Base-by-base conservation (phyloP, 1,140 invertebrate species). In the Nautilus pompilius region DNA sequence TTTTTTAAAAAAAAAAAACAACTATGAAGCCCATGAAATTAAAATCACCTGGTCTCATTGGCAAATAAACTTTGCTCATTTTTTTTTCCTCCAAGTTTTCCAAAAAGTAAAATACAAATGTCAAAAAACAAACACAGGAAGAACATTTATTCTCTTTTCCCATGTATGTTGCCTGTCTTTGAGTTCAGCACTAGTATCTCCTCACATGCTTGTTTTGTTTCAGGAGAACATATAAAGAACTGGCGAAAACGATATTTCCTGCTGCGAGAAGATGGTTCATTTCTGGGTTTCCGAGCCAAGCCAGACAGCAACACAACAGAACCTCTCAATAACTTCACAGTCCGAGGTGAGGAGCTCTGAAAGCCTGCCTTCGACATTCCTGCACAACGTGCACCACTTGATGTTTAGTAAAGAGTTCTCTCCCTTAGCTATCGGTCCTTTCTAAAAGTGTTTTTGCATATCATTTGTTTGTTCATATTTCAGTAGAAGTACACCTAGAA, bases 291-390 rank as follows among this genome's bases (percentile, higher is more conserved):
- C 83, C 96, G 96, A 84, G 88, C 87, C 28, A 91, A 92, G 79
- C 95, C 95, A 6, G 92, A 93, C 72, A 86, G 88, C 10, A 61
- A 66, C 69, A 86, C 88, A 33, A 70, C 64, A 24, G 93, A 98
- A 74, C 95, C 95, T 3, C 85, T 97, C 45, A 99, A 99, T 83
- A 97, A 98, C 84, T 99, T 99, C 79, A 99, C 95, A n/a, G 96
- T 99, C 10, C 90, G 91, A 84, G 92, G 92, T 85, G 78, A 48
- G 65, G 33, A n/a, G 4, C 22, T 26, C 28, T 30, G 6, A 8
- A 4, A 53, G 3, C 29, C 5, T 24, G 5, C 29, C 22, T 53
- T 22, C 0, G 6, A n/a, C n/a, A n/a, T n/a, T n/a, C n/a, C n/a
- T n/a, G n/a, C n/a, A n/a, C n/a, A n/a, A n/a, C n/a, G n/a, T n/a